Evolutionary conservation across 2,797 vertebrate genomes (phyloP), one percentile per base, ranked within the genome.

Genomic region (Cygnus olor): DNA sequence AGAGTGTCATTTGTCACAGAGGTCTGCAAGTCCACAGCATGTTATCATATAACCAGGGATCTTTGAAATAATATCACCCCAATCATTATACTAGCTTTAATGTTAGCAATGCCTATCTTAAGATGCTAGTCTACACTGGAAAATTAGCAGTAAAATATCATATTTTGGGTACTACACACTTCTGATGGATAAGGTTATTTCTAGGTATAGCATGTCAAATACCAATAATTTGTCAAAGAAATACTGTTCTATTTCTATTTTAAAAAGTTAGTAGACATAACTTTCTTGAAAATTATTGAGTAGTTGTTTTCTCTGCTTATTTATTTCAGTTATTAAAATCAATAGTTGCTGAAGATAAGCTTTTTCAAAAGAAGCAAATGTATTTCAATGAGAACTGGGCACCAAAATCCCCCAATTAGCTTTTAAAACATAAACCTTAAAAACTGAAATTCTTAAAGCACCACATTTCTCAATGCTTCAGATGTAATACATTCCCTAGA

Each of bases 301-400:
- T n/a, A 44, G 15, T 8, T 42, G 17, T 57, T 80, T 76, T 18
- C 21, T 78, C 17, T 58, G 42, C 40, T 44, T 82, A 56, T 72
- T 88, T 91, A 72, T 82, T 93, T 68, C 22, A 51, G 25, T 28
- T 69, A 42, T 65, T 93, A 76, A 82, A 92, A 80, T 69, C 34
- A 88, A 68, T n/a, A 90, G 16, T 8, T 71, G 28, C 8, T 79
- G 42, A 76, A 92, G 27, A 56, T 34, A 1, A 72, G 3, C 3
- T 72, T 65, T 87, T 69, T 40, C 14, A 24, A 80, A 87, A 81
- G 24, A 30, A 80, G 1, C 8, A 45, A 65, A 64, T 53, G 1
- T 16, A 80, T 72, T 70, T 93, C 47, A 79, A 78, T 36, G 51
- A 74, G 6, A 89, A 53, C 65, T 85, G 68, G 21, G 3, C 36